Evolutionary conservation across 1,140 invertebrate genomes (phyloP).

Genomic region (Calephelis virginiensis): DNA sequence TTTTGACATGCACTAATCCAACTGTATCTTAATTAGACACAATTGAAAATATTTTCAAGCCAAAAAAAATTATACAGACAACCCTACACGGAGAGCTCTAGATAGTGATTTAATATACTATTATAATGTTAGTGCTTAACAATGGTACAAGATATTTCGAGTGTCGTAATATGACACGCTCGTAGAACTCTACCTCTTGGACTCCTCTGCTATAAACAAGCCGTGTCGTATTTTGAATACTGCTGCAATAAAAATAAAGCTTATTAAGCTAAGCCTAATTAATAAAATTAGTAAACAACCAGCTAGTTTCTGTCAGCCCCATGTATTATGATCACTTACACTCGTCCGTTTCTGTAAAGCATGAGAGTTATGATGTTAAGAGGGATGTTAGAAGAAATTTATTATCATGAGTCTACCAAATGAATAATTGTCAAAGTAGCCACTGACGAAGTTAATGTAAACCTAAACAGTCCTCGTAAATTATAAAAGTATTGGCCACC

Average conservation of each 20-base stretch:
- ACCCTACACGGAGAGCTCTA: too few species aligned
- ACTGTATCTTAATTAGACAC: too few species aligned
- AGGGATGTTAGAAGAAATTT: slow-evolving; percentile 34
- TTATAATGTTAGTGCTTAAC: too few species aligned
- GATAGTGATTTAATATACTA: too few species aligned
- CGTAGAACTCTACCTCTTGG: too few species aligned
- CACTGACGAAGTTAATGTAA: background rate
- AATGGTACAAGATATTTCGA: too few species aligned
- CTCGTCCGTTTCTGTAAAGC: slow-evolving; percentile 76
- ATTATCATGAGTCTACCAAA: background rate
- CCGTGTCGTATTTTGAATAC: background rate
- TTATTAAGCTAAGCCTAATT: slow-evolving; percentile 49
- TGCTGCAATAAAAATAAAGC: slow-evolving; percentile 37
- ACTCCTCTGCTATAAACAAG: background rate
- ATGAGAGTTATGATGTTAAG: slow-evolving; percentile 71
- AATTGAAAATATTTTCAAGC: too few species aligned
- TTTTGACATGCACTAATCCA: too few species aligned
- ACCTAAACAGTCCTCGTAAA: too few species aligned
- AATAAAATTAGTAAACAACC: slow-evolving; percentile 61
- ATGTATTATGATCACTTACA: slow-evolving; percentile 73
- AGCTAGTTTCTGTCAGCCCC: slow-evolving; percentile 62
- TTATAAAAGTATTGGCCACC: too few species aligned
- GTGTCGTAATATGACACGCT: too few species aligned
- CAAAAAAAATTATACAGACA: too few species aligned
- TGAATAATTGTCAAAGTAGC: background rate